Conservation (phyloP, 2,113 vertebrate species). For the Thalassoma bifasciatum region DNA sequence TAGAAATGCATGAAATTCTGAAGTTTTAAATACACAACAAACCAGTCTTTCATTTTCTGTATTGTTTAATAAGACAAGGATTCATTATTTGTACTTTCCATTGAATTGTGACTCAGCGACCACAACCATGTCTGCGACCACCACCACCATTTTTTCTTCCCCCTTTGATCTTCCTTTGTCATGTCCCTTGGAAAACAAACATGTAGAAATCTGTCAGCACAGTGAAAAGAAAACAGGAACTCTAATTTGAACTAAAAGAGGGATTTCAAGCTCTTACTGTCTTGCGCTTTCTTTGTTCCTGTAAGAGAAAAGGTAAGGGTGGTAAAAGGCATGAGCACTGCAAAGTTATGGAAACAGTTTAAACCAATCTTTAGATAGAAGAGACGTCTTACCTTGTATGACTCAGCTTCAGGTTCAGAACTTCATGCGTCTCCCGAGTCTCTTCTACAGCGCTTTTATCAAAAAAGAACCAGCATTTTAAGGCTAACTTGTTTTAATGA, state of each 20-base stretch:
- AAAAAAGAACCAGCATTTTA: background rate
- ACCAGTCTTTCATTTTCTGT: background rate
- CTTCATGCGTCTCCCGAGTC: background rate
- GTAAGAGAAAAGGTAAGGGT: conserved; percentile 20
- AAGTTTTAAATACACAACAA: background rate
- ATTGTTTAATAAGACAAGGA: conserved; percentile 23
- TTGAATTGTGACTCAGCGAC: background rate
- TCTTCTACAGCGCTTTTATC: background rate
- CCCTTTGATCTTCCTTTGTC: background rate
- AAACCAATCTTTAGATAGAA: background rate
- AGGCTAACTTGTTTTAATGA: background rate
- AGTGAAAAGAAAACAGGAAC: background rate
- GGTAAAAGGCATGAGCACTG: background rate
- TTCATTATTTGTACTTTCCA: conserved; percentile 11
- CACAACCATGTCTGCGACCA: background rate
- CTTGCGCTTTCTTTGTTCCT: background rate
- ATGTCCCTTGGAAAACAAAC: background rate
- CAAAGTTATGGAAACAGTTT: background rate
- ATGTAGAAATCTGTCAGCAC: background rate
- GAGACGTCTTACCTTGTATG: conserved; percentile 12
- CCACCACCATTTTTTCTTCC: background rate
- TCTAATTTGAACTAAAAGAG: background rate
- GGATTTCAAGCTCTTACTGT: background rate
- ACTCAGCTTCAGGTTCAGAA: background rate
- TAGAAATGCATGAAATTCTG: too few relatives aligned